Evolutionary conservation across 1,140 invertebrate genomes (phyloP).

Genomic region (Trichonephila clavipes): DNA sequence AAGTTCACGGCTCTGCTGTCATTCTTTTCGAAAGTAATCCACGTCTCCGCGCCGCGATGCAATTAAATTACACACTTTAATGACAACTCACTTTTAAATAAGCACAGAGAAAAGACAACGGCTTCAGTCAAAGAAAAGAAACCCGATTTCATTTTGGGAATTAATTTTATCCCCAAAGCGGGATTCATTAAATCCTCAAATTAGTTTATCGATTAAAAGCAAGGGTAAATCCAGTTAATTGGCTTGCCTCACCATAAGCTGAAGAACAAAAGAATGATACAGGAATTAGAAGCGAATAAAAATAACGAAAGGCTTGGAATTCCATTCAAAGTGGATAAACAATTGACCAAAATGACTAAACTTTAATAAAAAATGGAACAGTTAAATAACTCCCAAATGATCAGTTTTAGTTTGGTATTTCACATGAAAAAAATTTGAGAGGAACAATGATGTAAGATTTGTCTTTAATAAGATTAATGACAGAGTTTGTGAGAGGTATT

Average conservation of each 20-base stretch:
- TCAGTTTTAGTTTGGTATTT: too few relatives aligned
- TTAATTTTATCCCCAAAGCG: conserved; percentile 12
- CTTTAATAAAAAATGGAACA: background rate
- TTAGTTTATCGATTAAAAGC: conserved; percentile 16
- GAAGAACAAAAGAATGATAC: background rate
- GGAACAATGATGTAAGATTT: too few relatives aligned
- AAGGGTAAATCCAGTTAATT: conserved; percentile 7
- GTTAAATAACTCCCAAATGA: too few relatives aligned
- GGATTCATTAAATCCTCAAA: conserved; percentile 4
- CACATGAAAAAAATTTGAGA: too few relatives aligned
- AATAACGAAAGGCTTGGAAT: background rate
- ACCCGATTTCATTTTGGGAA: background rate
- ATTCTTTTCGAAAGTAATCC: background rate
- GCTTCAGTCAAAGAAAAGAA: background rate
- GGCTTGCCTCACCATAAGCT: background rate
- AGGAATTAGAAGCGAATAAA: background rate
- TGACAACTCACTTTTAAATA: background rate
- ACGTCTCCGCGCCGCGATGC: background rate
- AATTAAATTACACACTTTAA: background rate
- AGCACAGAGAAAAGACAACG: background rate
- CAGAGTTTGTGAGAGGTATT: too few relatives aligned
- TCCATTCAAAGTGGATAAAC: background rate
- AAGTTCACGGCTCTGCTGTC: background rate
- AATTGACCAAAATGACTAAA: background rate
- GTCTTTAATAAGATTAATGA: too few relatives aligned